phyloP scores from a whole-genome alignment of 1,140 invertebrate genomes.

The Drosophila erecta region DNA sequence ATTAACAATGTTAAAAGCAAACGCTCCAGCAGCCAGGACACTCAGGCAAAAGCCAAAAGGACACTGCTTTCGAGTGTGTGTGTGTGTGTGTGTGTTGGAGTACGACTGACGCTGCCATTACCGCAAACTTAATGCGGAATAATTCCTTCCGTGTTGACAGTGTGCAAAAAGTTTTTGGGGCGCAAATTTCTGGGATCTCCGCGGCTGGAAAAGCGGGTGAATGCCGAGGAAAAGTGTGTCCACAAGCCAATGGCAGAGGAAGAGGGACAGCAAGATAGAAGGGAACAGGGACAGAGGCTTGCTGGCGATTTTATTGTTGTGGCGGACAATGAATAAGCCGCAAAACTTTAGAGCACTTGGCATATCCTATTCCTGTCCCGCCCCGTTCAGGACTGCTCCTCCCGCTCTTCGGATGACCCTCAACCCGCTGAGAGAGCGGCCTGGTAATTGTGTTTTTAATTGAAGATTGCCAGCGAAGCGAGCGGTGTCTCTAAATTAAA shows the following conservation, averaged over 20 bases:
- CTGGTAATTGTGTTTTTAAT: constrained; percentile 79
- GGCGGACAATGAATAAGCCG: constrained; percentile 79
- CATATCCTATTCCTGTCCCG: constrained; percentile 75
- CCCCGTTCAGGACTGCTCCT: constrained; percentile 2
- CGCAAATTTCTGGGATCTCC: constrained; percentile 57
- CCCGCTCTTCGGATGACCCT: constrained; percentile 7
- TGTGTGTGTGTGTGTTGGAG: constrained; percentile 18
- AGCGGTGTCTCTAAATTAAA: constrained; percentile 72
- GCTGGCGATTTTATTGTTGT: constrained; percentile 63
- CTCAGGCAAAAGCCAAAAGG: constrained; percentile 28
- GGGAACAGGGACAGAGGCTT: constrained; percentile 7
- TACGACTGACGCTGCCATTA: constrained; percentile 64
- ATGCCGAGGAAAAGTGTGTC: not conserved
- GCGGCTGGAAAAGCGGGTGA: not conserved
- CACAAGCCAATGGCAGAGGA: constrained; percentile 11
- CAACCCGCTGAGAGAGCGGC: constrained; percentile 42
- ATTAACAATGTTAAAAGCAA: constrained; percentile 82
- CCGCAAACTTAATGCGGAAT: constrained; percentile 81
- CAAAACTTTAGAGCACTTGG: constrained; percentile 78
- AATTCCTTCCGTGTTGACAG: constrained; percentile 82
- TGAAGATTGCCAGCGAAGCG: constrained; percentile 72
- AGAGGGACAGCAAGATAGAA: too few relatives aligned
- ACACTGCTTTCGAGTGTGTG: constrained; percentile 10
- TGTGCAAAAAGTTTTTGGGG: constrained; percentile 74
- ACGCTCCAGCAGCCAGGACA: constrained; percentile 52